A percentile compares a stretch with the other conserved stretches of the same genome.
phyloP scores from a whole-genome alignment of 1,140 invertebrate genomes.

The Camponotus floridanus region DNA sequence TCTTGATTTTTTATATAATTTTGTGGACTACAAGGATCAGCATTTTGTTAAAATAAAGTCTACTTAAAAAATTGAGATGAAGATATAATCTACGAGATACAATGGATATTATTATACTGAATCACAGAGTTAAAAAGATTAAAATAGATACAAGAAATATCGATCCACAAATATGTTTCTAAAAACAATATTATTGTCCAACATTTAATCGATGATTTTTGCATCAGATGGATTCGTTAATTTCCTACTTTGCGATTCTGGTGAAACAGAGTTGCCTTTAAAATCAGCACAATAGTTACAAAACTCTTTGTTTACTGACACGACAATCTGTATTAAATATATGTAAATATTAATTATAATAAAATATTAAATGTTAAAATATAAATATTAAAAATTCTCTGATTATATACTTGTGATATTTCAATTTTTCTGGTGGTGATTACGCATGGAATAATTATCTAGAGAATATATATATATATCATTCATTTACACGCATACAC shows the following conservation, averaged over 20 bases:
- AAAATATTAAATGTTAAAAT: too few species aligned
- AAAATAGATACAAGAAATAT: background rate
- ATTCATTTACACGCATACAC: slow-evolving; percentile 51
- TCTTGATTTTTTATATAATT: background rate
- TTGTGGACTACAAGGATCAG: background rate
- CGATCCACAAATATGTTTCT: background rate
- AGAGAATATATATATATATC: slow-evolving; percentile 2
- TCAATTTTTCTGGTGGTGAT: slow-evolving; percentile 30
- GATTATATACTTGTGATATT: background rate
- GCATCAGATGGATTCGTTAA: background rate
- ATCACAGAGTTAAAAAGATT: background rate
- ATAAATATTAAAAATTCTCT: background rate
- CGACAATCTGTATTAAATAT: background rate
- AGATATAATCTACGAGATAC: background rate
- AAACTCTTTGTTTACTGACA: slow-evolving; percentile 72
- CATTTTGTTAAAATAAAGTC: background rate
- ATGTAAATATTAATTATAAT: background rate
- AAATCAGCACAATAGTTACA: slow-evolving; percentile 14
- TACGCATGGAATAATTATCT: slow-evolving; percentile 31
- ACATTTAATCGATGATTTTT: background rate
- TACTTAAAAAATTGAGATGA: background rate
- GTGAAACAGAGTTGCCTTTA: background rate
- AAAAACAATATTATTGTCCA: background rate
- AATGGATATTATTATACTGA: background rate
- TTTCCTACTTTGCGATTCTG: background rate